Evolutionary conservation across 2,113 vertebrate genomes (phyloP).

Genomic region (Coregonus clupeaformis): DNA sequence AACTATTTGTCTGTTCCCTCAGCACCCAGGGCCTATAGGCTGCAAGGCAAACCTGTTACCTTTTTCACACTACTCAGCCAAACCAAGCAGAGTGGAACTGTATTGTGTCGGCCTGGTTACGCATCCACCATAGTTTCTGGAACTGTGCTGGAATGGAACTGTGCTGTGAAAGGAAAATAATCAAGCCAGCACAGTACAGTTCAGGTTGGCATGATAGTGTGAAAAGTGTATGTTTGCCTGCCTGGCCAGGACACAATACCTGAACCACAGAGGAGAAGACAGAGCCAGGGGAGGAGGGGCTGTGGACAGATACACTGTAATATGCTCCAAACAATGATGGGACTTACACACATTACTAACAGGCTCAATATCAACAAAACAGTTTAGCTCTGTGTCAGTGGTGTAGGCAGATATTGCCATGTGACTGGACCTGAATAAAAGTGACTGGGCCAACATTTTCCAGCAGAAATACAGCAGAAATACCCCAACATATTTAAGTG

Average conservation of each 20-base stretch:
- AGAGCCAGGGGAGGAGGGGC: constrained; percentile 44
- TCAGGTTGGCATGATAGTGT: not conserved
- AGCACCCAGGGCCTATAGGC: constrained; percentile 70
- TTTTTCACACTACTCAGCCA: no score
- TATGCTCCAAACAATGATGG: constrained; percentile 71
- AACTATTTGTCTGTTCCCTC: constrained; percentile 30
- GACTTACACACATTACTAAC: constrained; percentile 52
- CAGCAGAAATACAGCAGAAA: no score
- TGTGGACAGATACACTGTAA: constrained; percentile 62
- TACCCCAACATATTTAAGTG: constrained; percentile 5
- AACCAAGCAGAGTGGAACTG: no score
- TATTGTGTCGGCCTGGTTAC: not conserved
- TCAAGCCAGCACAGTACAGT: not conserved
- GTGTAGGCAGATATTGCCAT: no score
- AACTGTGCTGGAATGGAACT: not conserved
- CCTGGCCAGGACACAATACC: constrained; percentile 76
- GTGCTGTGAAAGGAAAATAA: not conserved
- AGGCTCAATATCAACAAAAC: constrained; percentile 58
- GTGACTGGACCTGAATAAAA: no score
- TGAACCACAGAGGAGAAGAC: constrained; percentile 49
- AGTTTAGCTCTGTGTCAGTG: constrained; percentile 44
- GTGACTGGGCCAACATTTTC: no score
- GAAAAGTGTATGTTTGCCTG: constrained; percentile 46
- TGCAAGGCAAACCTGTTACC: constrained; percentile 75
- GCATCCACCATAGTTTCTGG: not conserved